Percentiles rank a stretch among this genome's conserved stretches.
Conservation (phyloP, 2,888 invertebrate genomes). For the Seladonia tumulorum region DNA sequence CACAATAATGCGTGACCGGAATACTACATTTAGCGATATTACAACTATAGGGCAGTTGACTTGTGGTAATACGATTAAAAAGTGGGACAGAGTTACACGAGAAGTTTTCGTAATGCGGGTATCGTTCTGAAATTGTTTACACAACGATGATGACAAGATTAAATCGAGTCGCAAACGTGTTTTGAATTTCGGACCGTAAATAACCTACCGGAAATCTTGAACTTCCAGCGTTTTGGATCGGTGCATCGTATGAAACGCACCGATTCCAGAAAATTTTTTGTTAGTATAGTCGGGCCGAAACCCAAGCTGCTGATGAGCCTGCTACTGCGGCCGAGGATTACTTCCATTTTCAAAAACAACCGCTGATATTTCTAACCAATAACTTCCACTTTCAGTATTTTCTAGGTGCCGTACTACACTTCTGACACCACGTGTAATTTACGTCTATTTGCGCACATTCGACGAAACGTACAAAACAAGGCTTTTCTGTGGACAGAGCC, state of each 20-base stretch:
- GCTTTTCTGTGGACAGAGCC: neutral
- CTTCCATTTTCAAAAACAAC: slow-evolving; percentile 70
- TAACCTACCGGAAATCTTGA: slow-evolving; percentile 61
- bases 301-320: slow-evolving; percentile 61
- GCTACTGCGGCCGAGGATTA: slow-evolving; percentile 67
- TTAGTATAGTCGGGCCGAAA: slow-evolving; percentile 43
- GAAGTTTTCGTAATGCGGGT: slow-evolving; percentile 47
- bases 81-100: slow-evolving; percentile 50
- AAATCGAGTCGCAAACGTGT: neutral
- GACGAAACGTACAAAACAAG: slow-evolving; percentile 27
- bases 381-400: slow-evolving; percentile 5
- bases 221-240: slow-evolving; percentile 58
- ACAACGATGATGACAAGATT: neutral
- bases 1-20: slow-evolving; percentile 40
- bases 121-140: slow-evolving; percentile 59
- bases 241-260: slow-evolving; percentile 62
- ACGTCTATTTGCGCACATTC: neutral
- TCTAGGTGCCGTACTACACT: neutral
- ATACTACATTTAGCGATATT: slow-evolving; percentile 38
- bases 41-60: slow-evolving; percentile 24
- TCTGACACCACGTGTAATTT: neutral
- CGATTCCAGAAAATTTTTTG: slow-evolving; percentile 52
- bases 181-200: neutral
- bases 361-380: slow-evolving; percentile 65
- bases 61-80: slow-evolving; percentile 33